Evolutionary conservation across 1,140 invertebrate genomes (phyloP).

Genomic region (Acromyrmex charruanus): DNA sequence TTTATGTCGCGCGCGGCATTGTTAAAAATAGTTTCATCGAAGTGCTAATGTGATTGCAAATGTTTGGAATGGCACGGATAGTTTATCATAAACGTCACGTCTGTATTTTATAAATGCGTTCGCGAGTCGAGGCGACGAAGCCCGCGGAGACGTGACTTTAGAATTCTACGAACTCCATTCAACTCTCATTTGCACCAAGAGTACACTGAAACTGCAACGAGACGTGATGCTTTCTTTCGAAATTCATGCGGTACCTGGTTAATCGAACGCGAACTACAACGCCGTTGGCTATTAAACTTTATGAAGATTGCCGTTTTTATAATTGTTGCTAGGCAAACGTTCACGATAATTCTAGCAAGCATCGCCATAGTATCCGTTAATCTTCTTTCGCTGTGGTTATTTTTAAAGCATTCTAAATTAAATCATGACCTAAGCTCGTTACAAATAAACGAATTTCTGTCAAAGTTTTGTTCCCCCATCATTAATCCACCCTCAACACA

Average conservation of each 20-base stretch:
- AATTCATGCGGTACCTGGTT: constrained; percentile 46
- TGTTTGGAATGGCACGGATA: constrained; percentile 62
- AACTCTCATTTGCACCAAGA: constrained; percentile 61
- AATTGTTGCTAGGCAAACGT: constrained; percentile 16
- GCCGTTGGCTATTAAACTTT: constrained; percentile 62
- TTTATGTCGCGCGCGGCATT: constrained; percentile 18
- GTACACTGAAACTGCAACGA: constrained; percentile 47
- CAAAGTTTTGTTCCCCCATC: constrained; percentile 17
- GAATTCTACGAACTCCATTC: constrained; percentile 54
- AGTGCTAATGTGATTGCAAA: constrained; percentile 58
- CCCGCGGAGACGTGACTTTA: constrained; percentile 57
- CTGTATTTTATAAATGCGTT: constrained; percentile 67
- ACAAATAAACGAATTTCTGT: constrained; percentile 66
- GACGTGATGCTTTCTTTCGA: constrained; percentile 56
- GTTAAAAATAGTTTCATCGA: constrained; percentile 63
- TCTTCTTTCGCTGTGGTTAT: background rate
- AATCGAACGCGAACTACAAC: constrained; percentile 56
- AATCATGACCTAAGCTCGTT: constrained; percentile 13
- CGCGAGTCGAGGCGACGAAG: constrained; percentile 45
- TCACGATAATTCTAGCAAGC: constrained; percentile 28
- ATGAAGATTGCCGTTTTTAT: background rate
- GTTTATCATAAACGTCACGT: constrained; percentile 72
- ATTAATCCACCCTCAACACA: constrained; percentile 58
- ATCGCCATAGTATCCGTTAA: background rate
- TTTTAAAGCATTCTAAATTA: background rate